Base-by-base conservation (phyloP, 2,113 vertebrate species). In the Gopherus evgoodei region DNA sequence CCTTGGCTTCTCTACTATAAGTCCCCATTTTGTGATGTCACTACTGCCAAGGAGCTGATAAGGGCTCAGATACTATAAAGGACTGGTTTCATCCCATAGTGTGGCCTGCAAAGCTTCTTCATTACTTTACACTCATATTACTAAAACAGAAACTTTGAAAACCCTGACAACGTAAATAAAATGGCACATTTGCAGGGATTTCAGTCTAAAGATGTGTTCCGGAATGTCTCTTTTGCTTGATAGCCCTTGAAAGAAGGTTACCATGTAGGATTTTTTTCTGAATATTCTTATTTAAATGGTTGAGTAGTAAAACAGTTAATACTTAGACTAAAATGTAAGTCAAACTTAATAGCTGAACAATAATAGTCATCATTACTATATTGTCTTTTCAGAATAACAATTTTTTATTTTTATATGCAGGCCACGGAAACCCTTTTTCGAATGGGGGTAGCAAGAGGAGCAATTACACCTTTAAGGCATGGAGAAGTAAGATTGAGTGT, bases 391-490 rank as follows among this genome's bases (percentile, higher is more conserved):
- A 65, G 50, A 90, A 50, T 83, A 87, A 81, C 0, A 62, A 31
- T 1, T 86, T 4, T 76, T 12, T 90, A 50, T 93, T 94, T 97
- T 24, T 91, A 50, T 65, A 81, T 96, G 69, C 98, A 99, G 98
- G 98, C 98, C 62, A 98, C 98, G 89, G 99, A 99, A 97, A 98
- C 98, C 0, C 86, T 99, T 75, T 99, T 98, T 95, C 98, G 98
- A 97, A 99, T 98, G 98, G 98, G 98, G 2, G 98, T 99, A 50
- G 98, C 98, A 90, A 98, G 98, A 98, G 98, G 99, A 97, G 91
- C 95, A 88, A 98, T 99, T 92, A 98, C 98, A 79, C 98, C 99
- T 6, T 97, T 99, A 96, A 98, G 98, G 97, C 98, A 99, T 1
- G 98, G 98, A 98, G 98, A 99, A 97, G 98, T 99, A 98, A 98